These are phyloP conservation scores for Microtus richardsoni DNA, from an alignment of 2,113 vertebrate genomes.

Conservation along the genomic window DNA sequence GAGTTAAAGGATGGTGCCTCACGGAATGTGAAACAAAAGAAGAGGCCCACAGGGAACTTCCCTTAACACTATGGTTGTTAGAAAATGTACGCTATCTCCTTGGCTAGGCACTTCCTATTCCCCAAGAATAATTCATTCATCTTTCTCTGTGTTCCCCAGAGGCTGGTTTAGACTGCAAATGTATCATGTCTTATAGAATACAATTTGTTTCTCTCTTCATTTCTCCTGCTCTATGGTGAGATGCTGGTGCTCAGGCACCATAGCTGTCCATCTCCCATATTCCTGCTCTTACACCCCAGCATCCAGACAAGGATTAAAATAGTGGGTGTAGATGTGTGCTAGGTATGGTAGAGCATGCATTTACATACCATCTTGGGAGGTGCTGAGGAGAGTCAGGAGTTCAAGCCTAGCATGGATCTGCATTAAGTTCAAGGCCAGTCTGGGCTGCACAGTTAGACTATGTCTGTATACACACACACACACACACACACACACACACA, in stretches of 20 bases:
- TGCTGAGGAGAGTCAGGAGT: neutral
- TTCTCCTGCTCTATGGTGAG: neutral
- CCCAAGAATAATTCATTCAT: neutral
- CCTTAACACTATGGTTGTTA: neutral
- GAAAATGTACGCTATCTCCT: neutral
- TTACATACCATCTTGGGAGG: neutral
- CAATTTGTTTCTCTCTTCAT: neutral
- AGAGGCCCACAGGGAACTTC: neutral
- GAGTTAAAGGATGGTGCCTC: neutral
- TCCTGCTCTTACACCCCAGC: neutral
- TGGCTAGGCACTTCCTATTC: neutral
- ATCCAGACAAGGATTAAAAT: neutral
- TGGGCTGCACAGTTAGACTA: neutral
- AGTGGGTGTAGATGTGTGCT: neutral
- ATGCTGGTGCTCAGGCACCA: neutral
- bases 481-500: too few species aligned
- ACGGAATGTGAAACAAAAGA: neutral
- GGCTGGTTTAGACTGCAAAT: neutral
- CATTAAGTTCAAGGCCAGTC: neutral
- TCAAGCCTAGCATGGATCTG: neutral
- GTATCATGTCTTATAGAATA: neutral
- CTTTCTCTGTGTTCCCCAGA: neutral
- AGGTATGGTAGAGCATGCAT: neutral
- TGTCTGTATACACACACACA: neutral
- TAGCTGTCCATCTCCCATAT: neutral